phyloP scores from a whole-genome alignment of 2,888 invertebrate genomes.

The Cantharis rustica region DNA sequence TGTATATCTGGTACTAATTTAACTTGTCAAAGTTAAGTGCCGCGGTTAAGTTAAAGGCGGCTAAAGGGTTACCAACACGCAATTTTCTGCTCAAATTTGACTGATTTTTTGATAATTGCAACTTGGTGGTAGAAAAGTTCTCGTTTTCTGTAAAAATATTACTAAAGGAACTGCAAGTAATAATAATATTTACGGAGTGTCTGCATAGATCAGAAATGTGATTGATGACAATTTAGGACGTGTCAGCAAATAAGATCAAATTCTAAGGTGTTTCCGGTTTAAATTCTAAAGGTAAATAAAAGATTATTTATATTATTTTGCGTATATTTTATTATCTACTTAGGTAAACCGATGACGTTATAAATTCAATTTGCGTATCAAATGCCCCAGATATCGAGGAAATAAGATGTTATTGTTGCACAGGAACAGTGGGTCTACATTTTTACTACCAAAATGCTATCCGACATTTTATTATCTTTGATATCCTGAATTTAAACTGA shows the following conservation, averaged over 20 bases:
- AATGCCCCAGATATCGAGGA: not conserved
- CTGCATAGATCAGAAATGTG: not conserved
- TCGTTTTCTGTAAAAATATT: too few relatives aligned
- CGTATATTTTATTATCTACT: not conserved
- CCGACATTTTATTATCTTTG: conserved; percentile 6
- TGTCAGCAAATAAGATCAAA: not conserved
- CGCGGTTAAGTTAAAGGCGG: not conserved
- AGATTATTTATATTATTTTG: not conserved
- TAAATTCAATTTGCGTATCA: not conserved
- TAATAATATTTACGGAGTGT: too few relatives aligned
- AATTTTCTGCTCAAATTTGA: too few relatives aligned
- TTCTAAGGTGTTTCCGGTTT: not conserved
- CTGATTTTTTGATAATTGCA: too few relatives aligned
- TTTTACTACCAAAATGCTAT: not conserved
- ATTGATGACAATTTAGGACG: not conserved
- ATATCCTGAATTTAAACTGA: not conserved
- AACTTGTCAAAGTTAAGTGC: not conserved
- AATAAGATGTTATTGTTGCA: not conserved
- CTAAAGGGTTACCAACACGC: not conserved
- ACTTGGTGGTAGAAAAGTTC: too few relatives aligned
- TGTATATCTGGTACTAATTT: not conserved
- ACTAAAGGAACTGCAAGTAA: too few relatives aligned
- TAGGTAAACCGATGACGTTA: not conserved
- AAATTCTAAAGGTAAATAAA: not conserved
- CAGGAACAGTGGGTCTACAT: not conserved